phyloP scores from a whole-genome alignment of 2,888 invertebrate genomes.

The Cephus spinipes region DNA sequence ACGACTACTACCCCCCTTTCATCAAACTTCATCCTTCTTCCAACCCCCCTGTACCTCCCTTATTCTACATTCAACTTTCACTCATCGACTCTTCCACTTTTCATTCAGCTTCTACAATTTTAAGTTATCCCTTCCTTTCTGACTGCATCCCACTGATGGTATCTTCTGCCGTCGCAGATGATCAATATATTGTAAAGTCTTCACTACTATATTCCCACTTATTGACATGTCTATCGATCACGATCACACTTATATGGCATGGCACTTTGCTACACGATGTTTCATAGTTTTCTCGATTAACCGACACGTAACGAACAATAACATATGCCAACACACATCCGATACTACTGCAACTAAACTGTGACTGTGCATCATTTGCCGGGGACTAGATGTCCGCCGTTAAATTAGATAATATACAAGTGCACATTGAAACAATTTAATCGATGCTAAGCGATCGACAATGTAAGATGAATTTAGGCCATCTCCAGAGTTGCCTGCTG shows the following conservation, averaged over 20 bases:
- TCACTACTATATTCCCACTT: constrained; percentile 8
- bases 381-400: constrained; percentile 33
- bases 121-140: no score
- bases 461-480: constrained; percentile 63
- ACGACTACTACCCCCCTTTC: neutral
- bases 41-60: no score
- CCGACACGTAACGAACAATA: neutral
- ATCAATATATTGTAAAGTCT: neutral
- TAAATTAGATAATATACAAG: constrained; percentile 41
- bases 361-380: constrained; percentile 44
- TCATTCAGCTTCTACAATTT: no score
- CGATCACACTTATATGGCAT: constrained; percentile 28
- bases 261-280: constrained; percentile 35
- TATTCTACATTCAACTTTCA: no score
- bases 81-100: no score
- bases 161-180: neutral
- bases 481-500: constrained; percentile 66
- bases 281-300: constrained; percentile 21
- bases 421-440: constrained; percentile 51
- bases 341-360: constrained; percentile 18
- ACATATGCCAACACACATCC: constrained; percentile 10
- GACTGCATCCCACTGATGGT: no score
- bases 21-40: no score
- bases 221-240: constrained; percentile 14
- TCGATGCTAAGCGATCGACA: constrained; percentile 56